Evolutionary conservation across 2,113 vertebrate genomes (phyloP), one percentile per base, ranked within the genome.

Genomic region (Poeciliopsis occidentalis): DNA sequence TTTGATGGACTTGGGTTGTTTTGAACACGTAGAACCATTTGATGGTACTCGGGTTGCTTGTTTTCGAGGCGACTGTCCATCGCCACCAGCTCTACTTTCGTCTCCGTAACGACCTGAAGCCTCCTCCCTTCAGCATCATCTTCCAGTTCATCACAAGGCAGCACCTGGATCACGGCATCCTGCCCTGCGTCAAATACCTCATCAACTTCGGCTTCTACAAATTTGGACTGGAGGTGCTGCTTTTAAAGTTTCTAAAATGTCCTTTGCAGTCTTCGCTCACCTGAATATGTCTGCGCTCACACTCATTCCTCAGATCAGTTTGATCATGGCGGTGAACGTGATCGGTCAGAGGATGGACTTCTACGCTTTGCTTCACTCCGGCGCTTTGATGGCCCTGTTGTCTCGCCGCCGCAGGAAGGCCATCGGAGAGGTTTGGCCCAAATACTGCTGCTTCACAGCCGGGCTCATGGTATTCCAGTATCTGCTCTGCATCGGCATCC

Each of bases 341-440:
- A 88, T 83, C 60, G 94, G 95, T 61, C 94, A 93, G 88, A 67
- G 60, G 66, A 92, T 94, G 95, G 95, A 95, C 83, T 92, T 95
- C 86, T 95, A 81, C 7, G 88, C 94, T 17, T 75, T 95, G 29
- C 72, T 95, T 24, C 92, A 84, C 51, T 94, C 91, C 30, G 78
- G 88, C 5, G 91, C 93, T 67, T 85, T 96, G 73, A 82, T 95
- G 30, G 92, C 77, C 4, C 84, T 96, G 76, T 80, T 95, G 68
- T 85, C 80, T 27, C 87, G 91, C 60, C 89, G 91, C 8, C 78
- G 90, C 66, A 94, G 96, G 71, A 95, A 95, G 83, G 93, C 95
- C 10, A 92, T 94, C 1, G 94, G 95, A n/a, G 93, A 96, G 80
- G 85, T 94, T 60, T 96, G 95, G 96, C 93, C 92, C 47, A 92